These are phyloP conservation scores for Tetheella fluctuosa DNA, from an alignment of 2,888 invertebrate genomes.

Conservation along the genomic window DNA sequence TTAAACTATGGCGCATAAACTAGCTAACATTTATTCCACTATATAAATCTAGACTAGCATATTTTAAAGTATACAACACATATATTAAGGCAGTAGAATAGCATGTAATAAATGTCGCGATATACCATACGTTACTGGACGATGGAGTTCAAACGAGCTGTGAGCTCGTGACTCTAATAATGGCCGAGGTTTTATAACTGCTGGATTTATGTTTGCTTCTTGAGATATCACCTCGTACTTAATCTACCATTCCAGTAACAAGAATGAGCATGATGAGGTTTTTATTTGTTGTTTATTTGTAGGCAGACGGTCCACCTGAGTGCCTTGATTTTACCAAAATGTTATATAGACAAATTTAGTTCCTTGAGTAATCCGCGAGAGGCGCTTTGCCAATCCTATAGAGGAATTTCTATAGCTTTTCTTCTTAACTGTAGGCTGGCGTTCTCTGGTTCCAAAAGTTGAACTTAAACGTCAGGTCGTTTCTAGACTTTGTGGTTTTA, in stretches of 20 bases:
- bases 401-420: no score
- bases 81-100: not conserved
- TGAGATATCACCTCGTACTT: not conserved
- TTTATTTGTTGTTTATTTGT: no score
- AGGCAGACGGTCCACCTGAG: no score
- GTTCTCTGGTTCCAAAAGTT: no score
- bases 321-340: no score
- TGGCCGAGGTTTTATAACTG: not conserved
- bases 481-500: no score
- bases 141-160: constrained; percentile 1
- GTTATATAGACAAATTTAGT: no score
- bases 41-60: not conserved
- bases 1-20: not conserved
- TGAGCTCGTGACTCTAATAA: not conserved
- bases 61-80: not conserved
- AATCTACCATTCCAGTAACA: not conserved
- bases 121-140: not conserved
- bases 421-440: no score
- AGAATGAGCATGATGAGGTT: no score
- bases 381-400: no score
- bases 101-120: constrained; percentile 5
- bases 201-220: not conserved
- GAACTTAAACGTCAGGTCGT: no score
- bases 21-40: not conserved
- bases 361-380: no score